Percentiles rank a stretch among this genome's conserved stretches.
phyloP scores from a whole-genome alignment of 1,140 invertebrate genomes.

The Anastrepha obliqua region DNA sequence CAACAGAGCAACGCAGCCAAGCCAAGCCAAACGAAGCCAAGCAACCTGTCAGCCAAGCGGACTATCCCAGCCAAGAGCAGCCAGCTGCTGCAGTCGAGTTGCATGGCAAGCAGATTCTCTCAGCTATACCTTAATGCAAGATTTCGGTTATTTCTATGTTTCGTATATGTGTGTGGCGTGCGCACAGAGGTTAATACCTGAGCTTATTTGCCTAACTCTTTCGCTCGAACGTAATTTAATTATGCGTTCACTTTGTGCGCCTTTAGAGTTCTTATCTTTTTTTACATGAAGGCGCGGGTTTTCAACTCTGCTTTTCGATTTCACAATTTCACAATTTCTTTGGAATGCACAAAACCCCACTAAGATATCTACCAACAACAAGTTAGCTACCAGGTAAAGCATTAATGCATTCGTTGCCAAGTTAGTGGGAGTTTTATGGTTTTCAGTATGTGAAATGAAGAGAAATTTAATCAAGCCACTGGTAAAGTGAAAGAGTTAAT shows the following conservation, averaged over 20 bases:
- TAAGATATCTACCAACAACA: not conserved
- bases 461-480: slow-evolving; percentile 48
- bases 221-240: slow-evolving; percentile 73
- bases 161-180: not conserved
- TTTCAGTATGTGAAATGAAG: not conserved
- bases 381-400: not conserved
- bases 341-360: not conserved
- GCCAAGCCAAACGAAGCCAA: slow-evolving; percentile 55
- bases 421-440: slow-evolving; percentile 9
- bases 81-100: slow-evolving; percentile 50
- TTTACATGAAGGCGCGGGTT: too few species aligned
- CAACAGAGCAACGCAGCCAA: not conserved
- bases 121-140: slow-evolving; percentile 42
- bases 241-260: slow-evolving; percentile 63
- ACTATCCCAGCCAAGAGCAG: not conserved
- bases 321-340: slow-evolving; percentile 3
- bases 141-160: not conserved
- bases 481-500: slow-evolving; percentile 30
- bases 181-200: slow-evolving; percentile 73
- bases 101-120: slow-evolving; percentile 46
- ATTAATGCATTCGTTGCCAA: slow-evolving; percentile 11
- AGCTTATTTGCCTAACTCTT: slow-evolving; percentile 74
- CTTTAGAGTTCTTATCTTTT: slow-evolving; percentile 53
- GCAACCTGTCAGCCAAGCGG: slow-evolving; percentile 47
- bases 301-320: not conserved